These are phyloP conservation scores for Eulemur rufifrons DNA, from an alignment of 2,113 vertebrate species.

Conservation along the genomic window DNA sequence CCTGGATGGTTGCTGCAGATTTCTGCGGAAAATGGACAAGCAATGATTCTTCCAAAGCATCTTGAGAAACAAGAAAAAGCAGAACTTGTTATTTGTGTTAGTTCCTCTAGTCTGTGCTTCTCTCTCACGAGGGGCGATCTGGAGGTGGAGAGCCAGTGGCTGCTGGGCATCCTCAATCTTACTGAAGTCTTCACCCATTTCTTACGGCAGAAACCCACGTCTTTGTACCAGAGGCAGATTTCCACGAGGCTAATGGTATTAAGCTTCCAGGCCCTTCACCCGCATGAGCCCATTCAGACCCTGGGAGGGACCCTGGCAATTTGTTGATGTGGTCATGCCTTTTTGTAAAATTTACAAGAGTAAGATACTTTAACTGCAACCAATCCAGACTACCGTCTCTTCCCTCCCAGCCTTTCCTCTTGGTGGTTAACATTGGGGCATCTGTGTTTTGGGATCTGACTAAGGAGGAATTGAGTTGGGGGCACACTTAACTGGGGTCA, in stretches of 20 bases:
- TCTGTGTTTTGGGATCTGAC: background rate
- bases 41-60: background rate
- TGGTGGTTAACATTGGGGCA: background rate
- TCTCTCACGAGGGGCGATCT: background rate
- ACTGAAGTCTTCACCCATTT: accelerated
- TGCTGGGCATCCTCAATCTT: too few relatives aligned
- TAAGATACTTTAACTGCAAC: background rate
- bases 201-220: background rate
- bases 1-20: background rate
- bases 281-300: accelerated
- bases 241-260: background rate
- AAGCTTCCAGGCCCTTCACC: background rate
- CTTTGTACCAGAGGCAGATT: background rate
- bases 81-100: background rate
- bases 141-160: too few relatives aligned
- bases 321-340: too few relatives aligned
- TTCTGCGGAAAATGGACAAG: background rate
- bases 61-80: background rate
- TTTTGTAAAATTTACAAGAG: background rate
- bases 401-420: background rate
- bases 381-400: background rate
- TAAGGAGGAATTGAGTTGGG: background rate
- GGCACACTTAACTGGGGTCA: background rate
- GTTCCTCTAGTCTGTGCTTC: background rate
- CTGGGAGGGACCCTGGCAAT: background rate